Conservation (phyloP, 2,797 vertebrate genomes). For the Petrocephalus schoutedeni region DNA sequence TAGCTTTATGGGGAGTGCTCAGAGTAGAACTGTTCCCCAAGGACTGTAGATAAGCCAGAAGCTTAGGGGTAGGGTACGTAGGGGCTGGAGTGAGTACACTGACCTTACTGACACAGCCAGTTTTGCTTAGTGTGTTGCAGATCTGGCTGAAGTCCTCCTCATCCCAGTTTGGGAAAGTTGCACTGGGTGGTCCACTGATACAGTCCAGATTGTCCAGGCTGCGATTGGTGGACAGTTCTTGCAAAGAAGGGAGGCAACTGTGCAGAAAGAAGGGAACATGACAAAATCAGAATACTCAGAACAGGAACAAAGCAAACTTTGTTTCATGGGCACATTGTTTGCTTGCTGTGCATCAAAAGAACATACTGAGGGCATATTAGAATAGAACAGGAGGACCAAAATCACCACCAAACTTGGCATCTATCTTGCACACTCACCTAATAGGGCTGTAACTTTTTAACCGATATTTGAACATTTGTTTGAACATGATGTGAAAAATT, state of each 20-base stretch:
- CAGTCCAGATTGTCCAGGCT: slow-evolving; percentile 93
- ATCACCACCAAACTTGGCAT: neutral
- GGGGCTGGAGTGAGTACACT: slow-evolving; percentile 9
- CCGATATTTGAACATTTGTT: too few relatives aligned
- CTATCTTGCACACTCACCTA: neutral
- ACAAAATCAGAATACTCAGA: neutral
- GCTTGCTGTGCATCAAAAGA: neutral
- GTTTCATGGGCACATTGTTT: neutral
- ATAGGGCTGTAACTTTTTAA: too few relatives aligned
- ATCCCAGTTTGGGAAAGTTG: slow-evolving; percentile 76
- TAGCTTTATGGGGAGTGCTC: neutral
- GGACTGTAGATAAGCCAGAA: neutral
- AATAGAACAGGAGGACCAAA: neutral
- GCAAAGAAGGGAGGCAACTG: slow-evolving; percentile 65
- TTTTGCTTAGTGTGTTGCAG: slow-evolving; percentile 66
- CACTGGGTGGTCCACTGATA: slow-evolving; percentile 78
- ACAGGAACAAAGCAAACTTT: neutral
- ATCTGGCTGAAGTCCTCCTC: slow-evolving; percentile 75
- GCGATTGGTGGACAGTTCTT: slow-evolving; percentile 71
- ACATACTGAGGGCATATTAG: neutral
- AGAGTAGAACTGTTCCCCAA: neutral
- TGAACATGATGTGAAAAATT: too few relatives aligned
- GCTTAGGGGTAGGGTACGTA: neutral
- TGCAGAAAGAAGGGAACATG: slow-evolving; percentile 27
- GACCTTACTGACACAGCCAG: slow-evolving; percentile 72